Evolutionary conservation across 2,113 vertebrate genomes (phyloP).

Genomic region (Apaloderma vittatum): DNA sequence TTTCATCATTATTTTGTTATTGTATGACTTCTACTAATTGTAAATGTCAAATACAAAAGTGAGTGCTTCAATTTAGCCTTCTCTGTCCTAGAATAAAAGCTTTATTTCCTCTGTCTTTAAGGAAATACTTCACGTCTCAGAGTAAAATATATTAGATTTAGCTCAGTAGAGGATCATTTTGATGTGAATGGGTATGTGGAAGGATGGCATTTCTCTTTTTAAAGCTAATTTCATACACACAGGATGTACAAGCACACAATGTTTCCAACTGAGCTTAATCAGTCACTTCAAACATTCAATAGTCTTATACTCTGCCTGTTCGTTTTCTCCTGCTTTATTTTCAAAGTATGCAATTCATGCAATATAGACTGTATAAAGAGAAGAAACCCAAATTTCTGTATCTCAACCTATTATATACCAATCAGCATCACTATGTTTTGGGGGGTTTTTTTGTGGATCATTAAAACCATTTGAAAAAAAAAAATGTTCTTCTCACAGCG

Average conservation of each 20-base stretch:
- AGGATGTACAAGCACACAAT: background rate
- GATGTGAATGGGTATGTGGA: background rate
- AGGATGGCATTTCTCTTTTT: background rate
- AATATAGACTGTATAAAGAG: background rate
- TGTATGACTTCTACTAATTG: slow-evolving; percentile 39
- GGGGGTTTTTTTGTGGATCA: background rate
- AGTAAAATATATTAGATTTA: background rate
- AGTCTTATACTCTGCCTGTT: background rate
- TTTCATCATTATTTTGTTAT: slow-evolving; percentile 66
- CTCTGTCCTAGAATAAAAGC: slow-evolving; percentile 9
- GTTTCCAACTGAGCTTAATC: background rate
- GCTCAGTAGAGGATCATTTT: background rate
- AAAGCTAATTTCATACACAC: background rate
- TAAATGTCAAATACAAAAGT: slow-evolving; percentile 35
- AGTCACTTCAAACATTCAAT: background rate
- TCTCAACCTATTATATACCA: background rate
- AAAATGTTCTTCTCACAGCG: background rate
- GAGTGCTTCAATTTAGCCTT: slow-evolving; percentile 43
- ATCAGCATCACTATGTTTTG: background rate
- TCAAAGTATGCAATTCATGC: background rate
- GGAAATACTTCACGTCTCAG: background rate
- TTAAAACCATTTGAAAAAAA: background rate
- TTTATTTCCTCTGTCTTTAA: slow-evolving; percentile 5
- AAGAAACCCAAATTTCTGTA: background rate
- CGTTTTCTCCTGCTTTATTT: background rate